A percentile compares a stretch with the other conserved stretches of the same genome.
These are phyloP conservation scores for Tragelaphus strepsiceros DNA, from an alignment of 2,113 vertebrate species.

Conservation along the genomic window DNA sequence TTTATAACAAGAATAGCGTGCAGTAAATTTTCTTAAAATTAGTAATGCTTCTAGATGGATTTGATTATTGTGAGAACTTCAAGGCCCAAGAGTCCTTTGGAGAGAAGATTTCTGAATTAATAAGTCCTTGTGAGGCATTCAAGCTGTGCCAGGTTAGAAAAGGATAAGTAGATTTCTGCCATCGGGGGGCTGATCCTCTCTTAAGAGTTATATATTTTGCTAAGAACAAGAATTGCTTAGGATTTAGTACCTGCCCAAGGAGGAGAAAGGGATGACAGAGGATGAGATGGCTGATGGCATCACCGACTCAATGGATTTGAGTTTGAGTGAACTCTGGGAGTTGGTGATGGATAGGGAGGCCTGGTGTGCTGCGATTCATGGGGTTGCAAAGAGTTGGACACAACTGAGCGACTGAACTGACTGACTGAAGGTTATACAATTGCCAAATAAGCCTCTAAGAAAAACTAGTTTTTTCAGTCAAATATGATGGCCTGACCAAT, in stretches of 20 bases:
- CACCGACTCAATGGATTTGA: too few species aligned
- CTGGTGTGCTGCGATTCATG: too few species aligned
- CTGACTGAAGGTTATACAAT: not conserved
- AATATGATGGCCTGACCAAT: not conserved
- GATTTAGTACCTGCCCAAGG: not conserved
- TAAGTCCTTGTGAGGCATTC: not conserved
- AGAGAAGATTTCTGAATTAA: not conserved
- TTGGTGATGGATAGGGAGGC: too few species aligned
- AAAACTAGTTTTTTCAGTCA: not conserved
- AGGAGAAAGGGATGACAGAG: too few species aligned
- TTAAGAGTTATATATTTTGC: not conserved
- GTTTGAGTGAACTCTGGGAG: too few species aligned
- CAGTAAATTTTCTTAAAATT: not conserved
- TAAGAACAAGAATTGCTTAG: not conserved
- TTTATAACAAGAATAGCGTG: not conserved
- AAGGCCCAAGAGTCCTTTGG: not conserved
- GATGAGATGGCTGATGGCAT: too few species aligned
- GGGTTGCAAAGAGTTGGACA: too few species aligned
- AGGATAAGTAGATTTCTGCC: not conserved
- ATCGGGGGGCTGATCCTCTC: not conserved
- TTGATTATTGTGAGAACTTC: not conserved
- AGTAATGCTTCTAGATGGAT: not conserved
- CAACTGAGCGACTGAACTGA: too few species aligned
- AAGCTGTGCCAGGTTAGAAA: not conserved
- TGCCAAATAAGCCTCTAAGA: not conserved